A percentile compares a stretch with the other conserved stretches of the same genome.
phyloP scores from a whole-genome alignment of 2,888 invertebrate species.

The Anoplius nigerrimus region DNA sequence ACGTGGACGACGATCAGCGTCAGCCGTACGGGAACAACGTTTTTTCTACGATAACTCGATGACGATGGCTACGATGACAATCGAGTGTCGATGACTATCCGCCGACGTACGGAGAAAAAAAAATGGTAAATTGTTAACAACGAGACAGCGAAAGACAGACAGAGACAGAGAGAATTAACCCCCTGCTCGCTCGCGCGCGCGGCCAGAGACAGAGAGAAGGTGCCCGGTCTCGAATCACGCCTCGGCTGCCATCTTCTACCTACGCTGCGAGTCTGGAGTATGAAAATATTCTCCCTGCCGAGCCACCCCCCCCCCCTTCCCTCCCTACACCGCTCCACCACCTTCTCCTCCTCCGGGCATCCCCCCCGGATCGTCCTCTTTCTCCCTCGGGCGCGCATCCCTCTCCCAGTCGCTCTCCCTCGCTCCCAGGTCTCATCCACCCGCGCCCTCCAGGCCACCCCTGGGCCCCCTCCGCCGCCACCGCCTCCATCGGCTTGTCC shows the following conservation, averaged over 20 bases:
- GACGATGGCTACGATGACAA: too few relatives aligned
- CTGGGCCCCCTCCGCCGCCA: background rate
- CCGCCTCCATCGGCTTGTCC: background rate
- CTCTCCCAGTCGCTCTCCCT: conserved; percentile 9
- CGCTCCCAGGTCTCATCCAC: conserved; percentile 2
- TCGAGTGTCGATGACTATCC: too few relatives aligned
- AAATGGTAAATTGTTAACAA: background rate
- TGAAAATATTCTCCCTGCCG: conserved; percentile 70
- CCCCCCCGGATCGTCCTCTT: conserved; percentile 25
- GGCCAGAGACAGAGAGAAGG: conserved; percentile 49
- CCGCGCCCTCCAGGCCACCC: background rate
- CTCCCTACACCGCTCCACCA: conserved; percentile 27
- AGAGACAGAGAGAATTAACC: conserved; percentile 6
- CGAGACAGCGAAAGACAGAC: conserved; percentile 1
- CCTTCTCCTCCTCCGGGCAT: conserved; percentile 11
- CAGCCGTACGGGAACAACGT: conserved; percentile 48
- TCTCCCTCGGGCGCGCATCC: conserved; percentile 13
- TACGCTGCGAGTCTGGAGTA: conserved; percentile 71
- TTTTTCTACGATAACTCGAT: background rate
- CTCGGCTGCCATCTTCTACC: conserved; percentile 74
- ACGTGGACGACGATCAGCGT: conserved; percentile 52
- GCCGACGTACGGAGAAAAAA: background rate
- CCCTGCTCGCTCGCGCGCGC: conserved; percentile 17
- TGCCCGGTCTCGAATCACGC: conserved; percentile 67
- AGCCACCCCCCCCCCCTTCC: conserved; percentile 47